A percentile compares a stretch with the other conserved stretches of the same genome.
Conservation (phyloP, 2,113 vertebrate species). For the Sciurus niger region DNA sequence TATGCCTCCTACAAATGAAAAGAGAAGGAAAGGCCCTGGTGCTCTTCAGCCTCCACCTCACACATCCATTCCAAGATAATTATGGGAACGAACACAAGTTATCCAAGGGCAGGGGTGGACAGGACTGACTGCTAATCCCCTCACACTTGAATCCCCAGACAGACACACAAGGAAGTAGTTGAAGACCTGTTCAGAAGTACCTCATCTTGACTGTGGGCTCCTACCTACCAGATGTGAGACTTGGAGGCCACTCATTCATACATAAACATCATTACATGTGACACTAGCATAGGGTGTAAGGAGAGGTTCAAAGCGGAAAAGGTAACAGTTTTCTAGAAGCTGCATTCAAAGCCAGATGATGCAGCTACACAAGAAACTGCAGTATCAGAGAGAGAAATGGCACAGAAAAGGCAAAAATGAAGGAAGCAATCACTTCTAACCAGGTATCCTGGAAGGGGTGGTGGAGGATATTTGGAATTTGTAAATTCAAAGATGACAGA, state of each 20-base stretch:
- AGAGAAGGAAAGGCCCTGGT: not conserved
- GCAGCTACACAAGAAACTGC: not conserved
- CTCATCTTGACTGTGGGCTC: not conserved
- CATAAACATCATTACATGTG: not conserved
- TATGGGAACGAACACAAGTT: not conserved
- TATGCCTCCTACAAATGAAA: not conserved
- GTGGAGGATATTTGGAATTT: not conserved
- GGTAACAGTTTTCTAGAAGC: not conserved
- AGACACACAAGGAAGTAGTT: rapidly evolving
- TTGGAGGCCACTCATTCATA: not conserved
- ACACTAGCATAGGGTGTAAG: no score
- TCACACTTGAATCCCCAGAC: not conserved
- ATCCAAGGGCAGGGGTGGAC: not conserved
- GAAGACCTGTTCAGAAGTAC: not conserved
- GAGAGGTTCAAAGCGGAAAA: not conserved
- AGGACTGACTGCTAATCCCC: not conserved
- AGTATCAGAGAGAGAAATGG: not conserved
- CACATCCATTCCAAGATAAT: not conserved
- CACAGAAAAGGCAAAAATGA: not conserved
- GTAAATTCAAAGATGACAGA: not conserved
- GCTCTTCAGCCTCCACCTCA: not conserved
- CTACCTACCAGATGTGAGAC: not conserved
- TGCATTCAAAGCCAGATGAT: not conserved
- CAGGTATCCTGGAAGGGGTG: not conserved
- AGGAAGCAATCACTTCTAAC: not conserved